Percentiles rank a stretch among this genome's conserved stretches.
Evolutionary conservation across 2,113 vertebrate genomes (phyloP).

Genomic region (Periophthalmodon schlosseri): DNA sequence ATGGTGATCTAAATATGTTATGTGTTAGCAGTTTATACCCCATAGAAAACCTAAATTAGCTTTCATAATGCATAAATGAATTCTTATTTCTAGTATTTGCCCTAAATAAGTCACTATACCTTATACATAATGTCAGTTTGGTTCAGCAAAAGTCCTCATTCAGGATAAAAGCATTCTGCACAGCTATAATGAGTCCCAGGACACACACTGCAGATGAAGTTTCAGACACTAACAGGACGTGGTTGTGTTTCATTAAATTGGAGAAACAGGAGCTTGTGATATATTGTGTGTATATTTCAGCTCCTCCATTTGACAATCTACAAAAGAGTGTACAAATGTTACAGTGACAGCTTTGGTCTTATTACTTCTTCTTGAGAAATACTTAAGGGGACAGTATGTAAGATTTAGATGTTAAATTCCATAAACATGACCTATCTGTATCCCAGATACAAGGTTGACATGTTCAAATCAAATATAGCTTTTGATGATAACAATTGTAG

Average conservation of each 20-base stretch:
- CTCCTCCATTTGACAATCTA: background rate
- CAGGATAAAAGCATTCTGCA: conserved; percentile 27
- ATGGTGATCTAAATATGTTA: no score
- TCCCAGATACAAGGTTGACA: no score
- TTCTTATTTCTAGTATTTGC: background rate
- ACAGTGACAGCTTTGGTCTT: background rate
- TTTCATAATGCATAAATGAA: conserved; percentile 7
- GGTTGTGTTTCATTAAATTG: conserved; percentile 12
- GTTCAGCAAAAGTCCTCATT: background rate
- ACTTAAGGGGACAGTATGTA: no score
- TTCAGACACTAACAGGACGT: conserved; percentile 12
- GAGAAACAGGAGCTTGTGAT: conserved; percentile 12
- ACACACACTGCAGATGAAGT: conserved; percentile 26
- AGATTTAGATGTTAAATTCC: no score
- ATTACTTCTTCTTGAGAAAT: no score
- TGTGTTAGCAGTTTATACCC: no score
- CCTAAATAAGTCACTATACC: background rate
- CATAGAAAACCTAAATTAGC: no score
- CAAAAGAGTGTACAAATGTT: background rate
- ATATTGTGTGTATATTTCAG: conserved; percentile 26
- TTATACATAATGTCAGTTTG: background rate
- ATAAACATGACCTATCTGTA: no score
- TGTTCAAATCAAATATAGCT: no score
- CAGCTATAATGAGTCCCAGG: conserved; percentile 38
- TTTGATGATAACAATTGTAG: no score